Conservation (phyloP, 2,797 vertebrate genomes). For the Harpagifer antarcticus region DNA sequence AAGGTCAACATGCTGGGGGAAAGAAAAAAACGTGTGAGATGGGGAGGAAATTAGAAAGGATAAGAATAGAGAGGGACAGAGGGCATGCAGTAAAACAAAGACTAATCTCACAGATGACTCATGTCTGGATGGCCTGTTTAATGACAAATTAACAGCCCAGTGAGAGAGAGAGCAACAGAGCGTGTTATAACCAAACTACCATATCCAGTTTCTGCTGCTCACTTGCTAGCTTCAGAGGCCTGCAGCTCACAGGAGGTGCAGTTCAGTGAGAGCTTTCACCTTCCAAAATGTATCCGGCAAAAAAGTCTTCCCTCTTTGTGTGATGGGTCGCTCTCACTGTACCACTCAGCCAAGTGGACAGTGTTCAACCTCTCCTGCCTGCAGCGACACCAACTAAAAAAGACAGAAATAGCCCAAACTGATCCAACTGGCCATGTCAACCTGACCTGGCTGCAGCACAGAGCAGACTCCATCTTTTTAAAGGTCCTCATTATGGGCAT, state of each 20-base stretch:
- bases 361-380: slow-evolving; percentile 56
- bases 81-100: slow-evolving; percentile 63
- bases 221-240: slow-evolving; percentile 18
- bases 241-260: slow-evolving; percentile 36
- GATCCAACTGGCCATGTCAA: slow-evolving; percentile 55
- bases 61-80: slow-evolving; percentile 67
- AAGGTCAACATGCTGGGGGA: slow-evolving; percentile 78
- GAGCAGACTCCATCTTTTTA: slow-evolving; percentile 18
- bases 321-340: slow-evolving; percentile 46
- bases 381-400: slow-evolving; percentile 54
- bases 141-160: slow-evolving; percentile 60
- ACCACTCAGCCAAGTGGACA: slow-evolving; percentile 56
- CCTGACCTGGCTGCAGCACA: slow-evolving; percentile 45
- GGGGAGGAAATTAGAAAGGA: slow-evolving; percentile 72
- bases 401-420: slow-evolving; percentile 64
- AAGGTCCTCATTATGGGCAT: background rate
- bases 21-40: slow-evolving; percentile 42
- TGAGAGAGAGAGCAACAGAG: slow-evolving; percentile 19
- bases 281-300: slow-evolving; percentile 33
- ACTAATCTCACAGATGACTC: slow-evolving; percentile 72
- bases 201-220: slow-evolving; percentile 23
- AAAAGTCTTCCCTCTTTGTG: slow-evolving; percentile 35
- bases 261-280: slow-evolving; percentile 45
- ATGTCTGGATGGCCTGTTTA: slow-evolving; percentile 62
- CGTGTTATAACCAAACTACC: slow-evolving; percentile 15